Evolutionary conservation across 2,888 invertebrate genomes (phyloP).

Genomic region (Stenoptilia bipunctidactyla): DNA sequence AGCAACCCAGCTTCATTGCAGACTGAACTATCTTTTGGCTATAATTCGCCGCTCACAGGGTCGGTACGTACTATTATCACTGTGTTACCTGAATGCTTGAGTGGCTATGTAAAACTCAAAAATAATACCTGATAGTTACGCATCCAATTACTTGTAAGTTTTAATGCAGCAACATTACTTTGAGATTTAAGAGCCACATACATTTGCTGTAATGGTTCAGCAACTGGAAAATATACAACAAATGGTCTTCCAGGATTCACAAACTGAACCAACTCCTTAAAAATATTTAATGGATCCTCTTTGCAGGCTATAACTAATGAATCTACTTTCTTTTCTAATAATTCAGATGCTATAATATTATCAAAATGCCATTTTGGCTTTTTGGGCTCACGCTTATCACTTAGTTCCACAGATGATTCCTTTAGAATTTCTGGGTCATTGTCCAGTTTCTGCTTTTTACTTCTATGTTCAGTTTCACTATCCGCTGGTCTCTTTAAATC

Average conservation of each 20-base stretch:
- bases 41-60: too few species aligned
- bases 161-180: slow-evolving; percentile 79
- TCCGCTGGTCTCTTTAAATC: slow-evolving; percentile 22
- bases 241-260: slow-evolving; percentile 86
- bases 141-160: slow-evolving; percentile 88
- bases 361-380: slow-evolving; percentile 79
- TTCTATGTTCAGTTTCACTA: slow-evolving; percentile 23
- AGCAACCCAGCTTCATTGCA: too few species aligned
- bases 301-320: slow-evolving; percentile 83
- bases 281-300: slow-evolving; percentile 87
- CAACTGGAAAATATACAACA: slow-evolving; percentile 84
- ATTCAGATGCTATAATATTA: slow-evolving; percentile 74
- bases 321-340: slow-evolving; percentile 77
- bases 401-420: not conserved
- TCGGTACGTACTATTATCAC: too few species aligned
- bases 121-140: slow-evolving; percentile 85
- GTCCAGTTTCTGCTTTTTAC: slow-evolving; percentile 15
- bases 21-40: too few species aligned
- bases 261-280: slow-evolving; percentile 80
- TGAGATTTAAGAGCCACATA: slow-evolving; percentile 83
- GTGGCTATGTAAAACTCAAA: too few species aligned
- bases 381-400: slow-evolving; percentile 32
- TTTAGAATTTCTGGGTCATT: slow-evolving; percentile 4
- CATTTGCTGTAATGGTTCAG: slow-evolving; percentile 88
- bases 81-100: too few species aligned